Conservation (phyloP, 2,888 invertebrate species). For the Brachylomia viminalis region DNA sequence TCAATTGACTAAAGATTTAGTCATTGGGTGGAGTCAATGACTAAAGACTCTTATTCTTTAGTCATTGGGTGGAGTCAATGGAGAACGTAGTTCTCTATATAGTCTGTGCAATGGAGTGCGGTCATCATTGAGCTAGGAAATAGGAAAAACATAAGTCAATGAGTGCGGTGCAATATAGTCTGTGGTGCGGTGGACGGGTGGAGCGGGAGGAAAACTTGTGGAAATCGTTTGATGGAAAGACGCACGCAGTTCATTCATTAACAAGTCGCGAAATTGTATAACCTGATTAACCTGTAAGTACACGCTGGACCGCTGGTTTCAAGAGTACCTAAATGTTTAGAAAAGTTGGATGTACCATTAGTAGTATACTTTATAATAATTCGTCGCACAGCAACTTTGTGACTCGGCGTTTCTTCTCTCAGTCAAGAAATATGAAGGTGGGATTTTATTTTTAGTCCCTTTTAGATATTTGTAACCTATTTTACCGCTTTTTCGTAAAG, state of each 20-base stretch:
- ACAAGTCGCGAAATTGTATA: neutral
- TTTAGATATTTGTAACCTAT: neutral
- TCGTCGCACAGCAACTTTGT: neutral
- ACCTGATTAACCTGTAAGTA: conserved; percentile 24
- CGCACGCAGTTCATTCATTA: neutral
- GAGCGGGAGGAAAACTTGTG: neutral
- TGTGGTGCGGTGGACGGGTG: neutral
- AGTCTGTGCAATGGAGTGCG: no score
- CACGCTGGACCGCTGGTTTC: neutral
- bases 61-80: no score
- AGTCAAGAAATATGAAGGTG: conserved; percentile 60
- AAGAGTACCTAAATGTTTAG: conserved; percentile 56
- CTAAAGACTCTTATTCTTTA: no score
- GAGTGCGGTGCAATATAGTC: no score
- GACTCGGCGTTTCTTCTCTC: conserved; percentile 18
- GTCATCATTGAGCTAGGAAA: no score
- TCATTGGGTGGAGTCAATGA: no score
- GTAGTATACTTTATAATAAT: conserved; percentile 25
- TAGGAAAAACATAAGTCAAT: no score
- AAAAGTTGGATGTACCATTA: conserved; percentile 29
- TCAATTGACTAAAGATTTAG: no score
- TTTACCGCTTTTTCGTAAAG: neutral
- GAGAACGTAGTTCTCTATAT: no score
- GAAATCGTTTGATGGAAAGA: no score
- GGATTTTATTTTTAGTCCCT: neutral